Conservation (phyloP, 2,888 invertebrate genomes). For the Theretra japonica region DNA sequence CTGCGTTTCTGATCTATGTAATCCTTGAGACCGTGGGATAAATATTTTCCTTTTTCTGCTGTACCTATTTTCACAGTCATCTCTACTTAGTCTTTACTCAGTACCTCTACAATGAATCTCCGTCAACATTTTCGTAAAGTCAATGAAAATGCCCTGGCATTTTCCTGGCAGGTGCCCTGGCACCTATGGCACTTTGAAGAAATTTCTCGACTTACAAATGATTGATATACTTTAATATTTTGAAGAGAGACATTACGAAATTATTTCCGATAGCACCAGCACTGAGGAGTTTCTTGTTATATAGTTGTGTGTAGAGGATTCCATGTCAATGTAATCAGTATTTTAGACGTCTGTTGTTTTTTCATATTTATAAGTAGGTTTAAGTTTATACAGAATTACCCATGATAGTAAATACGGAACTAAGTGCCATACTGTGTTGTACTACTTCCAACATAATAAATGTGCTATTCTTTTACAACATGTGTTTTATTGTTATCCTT, state of each 20-base stretch:
- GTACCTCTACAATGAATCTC: not conserved
- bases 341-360: slow-evolving; percentile 60
- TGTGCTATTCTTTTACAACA: slow-evolving; percentile 48
- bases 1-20: not conserved
- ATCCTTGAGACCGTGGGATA: not conserved
- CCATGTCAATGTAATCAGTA: slow-evolving; percentile 65
- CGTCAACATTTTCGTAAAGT: not conserved
- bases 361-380: slow-evolving; percentile 55
- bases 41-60: not conserved
- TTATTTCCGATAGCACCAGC: too few relatives aligned
- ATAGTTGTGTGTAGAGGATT: slow-evolving; percentile 31
- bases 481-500: slow-evolving; percentile 12
- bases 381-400: slow-evolving; percentile 47
- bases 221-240: not conserved
- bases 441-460: slow-evolving; percentile 65
- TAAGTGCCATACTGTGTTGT: slow-evolving; percentile 76
- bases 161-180: too few relatives aligned
- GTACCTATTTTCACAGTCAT: slow-evolving; percentile 4
- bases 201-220: not conserved
- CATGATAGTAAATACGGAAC: slow-evolving; percentile 56
- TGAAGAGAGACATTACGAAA: not conserved
- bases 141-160: not conserved
- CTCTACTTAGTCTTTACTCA: slow-evolving; percentile 6
- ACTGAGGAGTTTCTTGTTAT: slow-evolving; percentile 32
- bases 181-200: not conserved